A percentile compares a stretch with the other conserved stretches of the same genome.
These are phyloP conservation scores for Microctenopoma steveboyesi DNA, from an alignment of 2,797 vertebrate species.

Conservation along the genomic window DNA sequence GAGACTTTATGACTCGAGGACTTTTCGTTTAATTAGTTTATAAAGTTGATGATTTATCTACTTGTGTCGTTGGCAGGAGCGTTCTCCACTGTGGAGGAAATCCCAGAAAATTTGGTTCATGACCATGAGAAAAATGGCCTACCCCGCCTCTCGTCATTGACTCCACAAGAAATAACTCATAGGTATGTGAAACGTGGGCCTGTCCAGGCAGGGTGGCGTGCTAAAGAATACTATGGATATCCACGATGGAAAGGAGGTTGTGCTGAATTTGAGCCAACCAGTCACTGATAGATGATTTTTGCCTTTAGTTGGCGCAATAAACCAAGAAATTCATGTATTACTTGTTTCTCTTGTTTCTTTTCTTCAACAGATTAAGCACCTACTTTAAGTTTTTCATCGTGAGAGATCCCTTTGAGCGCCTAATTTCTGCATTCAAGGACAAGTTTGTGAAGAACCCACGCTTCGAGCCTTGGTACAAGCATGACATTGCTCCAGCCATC, in stretches of 20 bases:
- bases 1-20: neutral
- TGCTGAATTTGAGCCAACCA: neutral
- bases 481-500: conserved; percentile 94
- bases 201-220: neutral
- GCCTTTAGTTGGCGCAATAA: neutral
- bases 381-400: conserved; percentile 99
- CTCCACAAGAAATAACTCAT: conserved; percentile 86
- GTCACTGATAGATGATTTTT: neutral
- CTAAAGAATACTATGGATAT: too few relatives aligned
- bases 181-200: conserved; percentile 79
- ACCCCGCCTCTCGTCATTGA: conserved; percentile 93
- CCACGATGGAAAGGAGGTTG: neutral
- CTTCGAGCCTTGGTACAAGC: conserved; percentile 97
- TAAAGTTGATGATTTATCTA: neutral
- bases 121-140: conserved; percentile 97
- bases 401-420: conserved; percentile 96
- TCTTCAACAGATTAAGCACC: conserved; percentile 85
- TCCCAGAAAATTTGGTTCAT: conserved; percentile 96
- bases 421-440: conserved; percentile 98
- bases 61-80: conserved; percentile 79
- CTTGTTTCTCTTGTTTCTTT: neutral
- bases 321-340: too few relatives aligned
- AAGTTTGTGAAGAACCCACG: conserved; percentile 98
- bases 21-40: conserved; percentile 1
- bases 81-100: conserved; percentile 91